Conservation (phyloP, 2,888 invertebrate genomes). For the Sinodicranocentrus sp. region DNA sequence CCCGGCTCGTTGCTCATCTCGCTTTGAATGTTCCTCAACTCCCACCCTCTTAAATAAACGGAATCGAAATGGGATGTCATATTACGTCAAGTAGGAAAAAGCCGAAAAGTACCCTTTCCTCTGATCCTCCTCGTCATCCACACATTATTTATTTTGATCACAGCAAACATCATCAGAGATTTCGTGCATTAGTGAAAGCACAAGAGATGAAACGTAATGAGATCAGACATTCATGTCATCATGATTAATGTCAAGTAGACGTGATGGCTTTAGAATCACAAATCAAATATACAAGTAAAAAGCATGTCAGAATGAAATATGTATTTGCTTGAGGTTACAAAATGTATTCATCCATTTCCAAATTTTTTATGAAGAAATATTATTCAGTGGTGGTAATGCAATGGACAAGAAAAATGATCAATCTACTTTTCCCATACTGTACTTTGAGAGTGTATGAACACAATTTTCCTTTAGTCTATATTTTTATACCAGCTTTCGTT, state of each 20-base stretch:
- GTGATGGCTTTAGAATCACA: no score
- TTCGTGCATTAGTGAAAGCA: constrained; percentile 20
- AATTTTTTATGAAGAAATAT: neutral
- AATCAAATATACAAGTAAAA: no score
- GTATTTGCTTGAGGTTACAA: no score
- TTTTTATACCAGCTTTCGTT: no score
- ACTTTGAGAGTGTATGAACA: no score
- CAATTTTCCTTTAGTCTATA: no score
- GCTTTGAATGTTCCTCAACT: constrained; percentile 17
- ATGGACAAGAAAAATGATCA: constrained; percentile 11
- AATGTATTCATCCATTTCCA: neutral
- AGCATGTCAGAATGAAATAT: no score
- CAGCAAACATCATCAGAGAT: constrained; percentile 10
- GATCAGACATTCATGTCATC: constrained; percentile 36
- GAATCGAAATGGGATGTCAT: constrained; percentile 44
- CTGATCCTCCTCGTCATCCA: neutral
- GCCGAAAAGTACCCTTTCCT: constrained; percentile 9
- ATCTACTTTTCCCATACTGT: constrained; percentile 2
- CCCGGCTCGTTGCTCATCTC: constrained; percentile 17
- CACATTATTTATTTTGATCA: constrained; percentile 4
- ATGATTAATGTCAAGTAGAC: neutral
- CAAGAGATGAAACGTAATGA: constrained; percentile 10
- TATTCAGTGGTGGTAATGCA: neutral
- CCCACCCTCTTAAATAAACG: neutral
- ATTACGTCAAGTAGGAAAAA: constrained; percentile 28